Evolutionary conservation across 1,140 invertebrate species (phyloP).

Genomic region (Mesaphorura yosii): DNA sequence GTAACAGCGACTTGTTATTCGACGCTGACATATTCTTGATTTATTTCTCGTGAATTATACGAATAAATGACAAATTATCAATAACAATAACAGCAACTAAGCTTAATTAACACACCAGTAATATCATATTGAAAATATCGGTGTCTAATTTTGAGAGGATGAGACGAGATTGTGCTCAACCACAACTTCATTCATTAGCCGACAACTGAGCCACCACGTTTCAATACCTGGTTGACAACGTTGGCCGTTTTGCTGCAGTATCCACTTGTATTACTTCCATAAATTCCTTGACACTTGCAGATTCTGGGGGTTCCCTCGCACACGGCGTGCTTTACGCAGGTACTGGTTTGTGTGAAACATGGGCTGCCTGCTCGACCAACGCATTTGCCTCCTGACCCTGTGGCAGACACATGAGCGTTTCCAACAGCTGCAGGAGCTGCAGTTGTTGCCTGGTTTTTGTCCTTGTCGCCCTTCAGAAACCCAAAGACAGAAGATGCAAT

Average conservation of each 20-base stretch:
- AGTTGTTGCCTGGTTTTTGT: slow-evolving; percentile 2
- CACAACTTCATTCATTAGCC: too few species aligned
- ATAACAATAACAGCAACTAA: too few species aligned
- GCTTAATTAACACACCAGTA: too few species aligned
- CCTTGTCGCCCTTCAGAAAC: background rate
- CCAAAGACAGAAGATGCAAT: background rate
- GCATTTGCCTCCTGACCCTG: slow-evolving; percentile 5
- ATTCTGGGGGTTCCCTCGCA: slow-evolving; percentile 13
- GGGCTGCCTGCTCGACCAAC: slow-evolving; percentile 16
- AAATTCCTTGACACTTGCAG: slow-evolving; percentile 17
- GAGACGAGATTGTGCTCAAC: too few species aligned
- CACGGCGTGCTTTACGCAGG: slow-evolving; percentile 16
- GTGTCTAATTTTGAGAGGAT: too few species aligned
- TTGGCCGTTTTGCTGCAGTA: background rate
- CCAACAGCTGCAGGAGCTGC: background rate
- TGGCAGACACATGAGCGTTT: background rate
- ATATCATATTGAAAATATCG: too few species aligned
- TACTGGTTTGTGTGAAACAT: slow-evolving; percentile 11
- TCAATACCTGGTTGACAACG: background rate
- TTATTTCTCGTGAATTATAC: too few species aligned
- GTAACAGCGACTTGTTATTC: too few species aligned
- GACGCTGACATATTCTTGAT: too few species aligned
- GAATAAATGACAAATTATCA: too few species aligned
- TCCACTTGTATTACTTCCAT: slow-evolving; percentile 9
- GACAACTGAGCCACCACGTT: slow-evolving; percentile 1